Base-by-base conservation (phyloP, 1,140 invertebrate species). In the Drosophila virilis region DNA sequence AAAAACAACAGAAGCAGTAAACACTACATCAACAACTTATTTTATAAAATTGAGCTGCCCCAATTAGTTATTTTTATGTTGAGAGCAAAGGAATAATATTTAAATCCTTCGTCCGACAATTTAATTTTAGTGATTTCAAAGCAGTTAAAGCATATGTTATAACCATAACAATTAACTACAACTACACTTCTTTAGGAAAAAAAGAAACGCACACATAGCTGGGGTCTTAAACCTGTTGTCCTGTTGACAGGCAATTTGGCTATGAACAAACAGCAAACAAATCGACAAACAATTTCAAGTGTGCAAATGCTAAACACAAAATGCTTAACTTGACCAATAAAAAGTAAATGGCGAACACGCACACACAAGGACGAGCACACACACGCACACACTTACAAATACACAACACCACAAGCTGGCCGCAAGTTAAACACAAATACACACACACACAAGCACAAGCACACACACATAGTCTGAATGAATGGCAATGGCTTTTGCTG, bases 321-420 rank as follows among this genome's bases (percentile, higher is more conserved):
- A 66, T 57, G 61, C 66, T 80, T 77, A 74, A 74, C 70, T 66
- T 78, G 58, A 55, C 75, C 62, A 82, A 76, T 64, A 82, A 82
- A 82, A 82, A 83, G 58, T 75, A 78, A 82, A 78, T 64, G 75
- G 38, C 76, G 46, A 46, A 62, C 55, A 69, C 57, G 50, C 50
- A 71, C 38, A 33, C 38, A 74, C 48, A 52, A 60, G 55, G 35
- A 28, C 32, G 32, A 15, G 1, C n/a, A 40, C 13, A 51, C 15
- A 74, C 35, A 48, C 33, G 61, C n/a, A 12, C n/a, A n/a, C 15
- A 33, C 10, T 38, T 50, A 33, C 37, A 58, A 35, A 54, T 33
- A 54, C 50, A 48, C 43, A 72, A 42, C 43, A 61, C 59, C 71
- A 71, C 73, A 75, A 75, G 73, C 60, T 72, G 68, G 54, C 73